Evolutionary conservation across 2,113 vertebrate species (phyloP), one percentile per base, ranked within the genome.

Genomic region (Argyrosomus japonicus): DNA sequence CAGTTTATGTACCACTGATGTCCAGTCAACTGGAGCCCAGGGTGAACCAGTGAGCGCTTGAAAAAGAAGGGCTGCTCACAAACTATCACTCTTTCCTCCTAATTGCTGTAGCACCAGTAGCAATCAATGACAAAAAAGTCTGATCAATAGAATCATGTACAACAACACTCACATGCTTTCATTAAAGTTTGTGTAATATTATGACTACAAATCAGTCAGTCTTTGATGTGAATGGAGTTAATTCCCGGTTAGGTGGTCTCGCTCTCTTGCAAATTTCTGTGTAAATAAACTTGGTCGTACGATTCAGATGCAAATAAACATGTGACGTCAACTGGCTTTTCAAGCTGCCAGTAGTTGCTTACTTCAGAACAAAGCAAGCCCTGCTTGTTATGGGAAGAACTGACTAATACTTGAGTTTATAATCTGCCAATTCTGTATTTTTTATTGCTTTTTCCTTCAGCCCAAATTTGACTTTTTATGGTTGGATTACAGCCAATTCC

Each of bases 281-380:
- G 74, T 72, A 82, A 85, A 80, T 81, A 91, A 88, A 85, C 56
- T 50, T 85, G 70, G 82, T 79, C 45, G 32, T 74, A 56, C 64
- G 23, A 81, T 90, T 89, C 85, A 85, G 64, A 85, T 89, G 89
- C 87, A 88, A 90, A 91, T 85, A 29, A 15, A 1, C 8, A 10
- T 10, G 48, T 85, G 86, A 84, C 73, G 18, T 88, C 79, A 85
- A 51, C 68, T 67, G 60, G 65, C 67, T 76, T 78, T 82, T 84
- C 50, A 79, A 65, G 83, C 77, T 77, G 79, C 78, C 83, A 83
- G 15, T 48, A 58, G 77, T 71, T 72, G 58, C 79, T 77, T 58
- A 77, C 50, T 50, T 53, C 43, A 4, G 29, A 83, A 77, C 68
- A 82, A 79, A 81, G 53, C 6, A 6, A 65, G 25, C 58, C 21